Evolutionary conservation across 1,140 invertebrate species (phyloP), one percentile per base, ranked within the genome.

Genomic region (Trichogramma pretiosum): DNA sequence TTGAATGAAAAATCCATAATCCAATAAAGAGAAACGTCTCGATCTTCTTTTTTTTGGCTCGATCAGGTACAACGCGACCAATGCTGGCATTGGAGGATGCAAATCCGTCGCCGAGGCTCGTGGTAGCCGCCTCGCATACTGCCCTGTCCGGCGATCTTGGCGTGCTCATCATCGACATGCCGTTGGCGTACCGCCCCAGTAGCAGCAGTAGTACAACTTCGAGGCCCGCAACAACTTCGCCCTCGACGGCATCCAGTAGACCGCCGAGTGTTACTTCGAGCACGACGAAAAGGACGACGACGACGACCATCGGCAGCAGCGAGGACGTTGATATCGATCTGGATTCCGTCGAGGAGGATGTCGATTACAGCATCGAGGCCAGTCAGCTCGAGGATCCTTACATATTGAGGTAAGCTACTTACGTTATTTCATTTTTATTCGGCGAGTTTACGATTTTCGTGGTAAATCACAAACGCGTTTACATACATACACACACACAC

Each of bases 71-170:
- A 19, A 48, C 59, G 37, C 58, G 51, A 54, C 56, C 60, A 23
- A 62, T 58, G 5, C 35, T 58, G 51, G 54, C 59, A 32, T 56
- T 53, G 44, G 58, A 62, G 38, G 60, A 64, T 18, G 53, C 48
- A 5, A 48, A 48, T 26, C 45, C 53, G 11, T 46, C 53, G 11
- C 57, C 67, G 11, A 59, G 59, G 53, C 55, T 70, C 7, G 53
- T 68, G 42, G 61, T 65, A 21, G 62, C 68, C 10, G 54, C 76
- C 14, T 74, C 74, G n/a, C 78, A 81, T 48, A 77, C 77, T 10
- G 80, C 80, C 8, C 64, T 84, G 46, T 80, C 80, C 34, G 80
- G 80, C 22, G 80, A 83, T 55, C 70, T 84, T 16, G 75, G 75
- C 41, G 72, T 82, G 35, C 65, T 70, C 48, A 74, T 82, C 28